A percentile compares a stretch with the other conserved stretches of the same genome.
phyloP scores from a whole-genome alignment of 2,797 vertebrate species.

The Pipistrellus nathusii region DNA sequence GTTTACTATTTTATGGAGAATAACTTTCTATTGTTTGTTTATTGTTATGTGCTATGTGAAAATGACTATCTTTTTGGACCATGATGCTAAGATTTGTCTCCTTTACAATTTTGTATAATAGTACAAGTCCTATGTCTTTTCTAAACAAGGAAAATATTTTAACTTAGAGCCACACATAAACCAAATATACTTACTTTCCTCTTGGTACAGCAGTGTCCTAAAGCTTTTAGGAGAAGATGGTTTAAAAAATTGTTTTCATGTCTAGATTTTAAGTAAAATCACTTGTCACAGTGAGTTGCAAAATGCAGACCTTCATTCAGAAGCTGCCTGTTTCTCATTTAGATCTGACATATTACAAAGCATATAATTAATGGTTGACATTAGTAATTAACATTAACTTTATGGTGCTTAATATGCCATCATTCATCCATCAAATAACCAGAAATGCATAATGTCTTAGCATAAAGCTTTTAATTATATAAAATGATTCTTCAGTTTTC shows the following conservation, averaged over 20 bases:
- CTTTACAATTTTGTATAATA: constrained; percentile 29
- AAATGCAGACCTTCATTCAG: constrained; percentile 84
- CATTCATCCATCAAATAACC: constrained; percentile 88
- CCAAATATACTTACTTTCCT: constrained; percentile 14
- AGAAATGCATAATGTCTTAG: constrained; percentile 82
- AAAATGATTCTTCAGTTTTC: constrained; percentile 80
- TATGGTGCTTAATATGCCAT: constrained; percentile 90
- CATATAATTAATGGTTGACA: constrained; percentile 91
- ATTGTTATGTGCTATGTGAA: not conserved
- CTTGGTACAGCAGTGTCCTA: constrained; percentile 29
- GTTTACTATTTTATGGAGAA: constrained; percentile 84
- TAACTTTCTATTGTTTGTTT: not conserved
- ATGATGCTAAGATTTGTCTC: not conserved
- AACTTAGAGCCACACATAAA: constrained; percentile 17
- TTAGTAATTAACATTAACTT: constrained; percentile 91
- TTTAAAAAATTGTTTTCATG: constrained; percentile 71
- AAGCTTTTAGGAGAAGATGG: constrained; percentile 57
- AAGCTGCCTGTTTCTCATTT: constrained; percentile 88
- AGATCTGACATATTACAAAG: constrained; percentile 89
- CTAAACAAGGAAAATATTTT: constrained; percentile 32
- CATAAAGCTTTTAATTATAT: constrained; percentile 85
- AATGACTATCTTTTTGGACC: constrained; percentile 33
- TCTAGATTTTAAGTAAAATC: constrained; percentile 81
- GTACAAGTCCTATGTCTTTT: not conserved
- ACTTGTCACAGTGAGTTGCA: constrained; percentile 82